phyloP scores from a whole-genome alignment of 2,113 vertebrate species.

The Vireo altiloquus region DNA sequence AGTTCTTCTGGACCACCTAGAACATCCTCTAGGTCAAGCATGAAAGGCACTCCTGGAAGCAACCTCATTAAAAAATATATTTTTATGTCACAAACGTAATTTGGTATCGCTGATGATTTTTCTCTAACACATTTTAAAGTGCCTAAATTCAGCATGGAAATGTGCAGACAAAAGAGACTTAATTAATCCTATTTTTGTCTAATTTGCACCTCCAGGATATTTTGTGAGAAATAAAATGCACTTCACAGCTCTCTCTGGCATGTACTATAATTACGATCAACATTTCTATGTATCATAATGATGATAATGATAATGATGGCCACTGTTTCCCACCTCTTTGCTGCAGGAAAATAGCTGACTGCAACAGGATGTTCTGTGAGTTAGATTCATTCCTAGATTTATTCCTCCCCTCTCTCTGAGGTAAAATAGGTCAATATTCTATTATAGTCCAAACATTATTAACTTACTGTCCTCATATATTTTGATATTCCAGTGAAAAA shows the following conservation, averaged over 20 bases:
- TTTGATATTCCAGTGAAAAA: constrained; percentile 10
- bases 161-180: not conserved
- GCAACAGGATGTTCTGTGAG: not conserved
- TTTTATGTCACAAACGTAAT: not conserved
- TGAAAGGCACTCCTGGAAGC: not conserved
- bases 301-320: not conserved
- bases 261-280: not conserved
- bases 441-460: not conserved
- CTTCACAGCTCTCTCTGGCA: not conserved
- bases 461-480: not conserved
- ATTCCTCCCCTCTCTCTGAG: not conserved
- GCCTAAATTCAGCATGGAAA: not conserved
- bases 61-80: not conserved
- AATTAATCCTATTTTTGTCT: not conserved
- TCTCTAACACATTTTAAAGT: not conserved
- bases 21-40: not conserved
- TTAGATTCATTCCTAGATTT: not conserved
- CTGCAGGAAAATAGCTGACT: not conserved
- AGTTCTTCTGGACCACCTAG: not conserved
- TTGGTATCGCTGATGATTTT: not conserved
- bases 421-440: constrained; percentile 36
- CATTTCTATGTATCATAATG: not conserved
- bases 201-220: not conserved
- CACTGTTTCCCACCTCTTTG: not conserved
- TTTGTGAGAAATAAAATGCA: not conserved